A percentile compares a stretch with the other conserved stretches of the same genome.
Evolutionary conservation across 2,888 invertebrate species (phyloP).

Genomic region (Melikaiella ostensackeni): DNA sequence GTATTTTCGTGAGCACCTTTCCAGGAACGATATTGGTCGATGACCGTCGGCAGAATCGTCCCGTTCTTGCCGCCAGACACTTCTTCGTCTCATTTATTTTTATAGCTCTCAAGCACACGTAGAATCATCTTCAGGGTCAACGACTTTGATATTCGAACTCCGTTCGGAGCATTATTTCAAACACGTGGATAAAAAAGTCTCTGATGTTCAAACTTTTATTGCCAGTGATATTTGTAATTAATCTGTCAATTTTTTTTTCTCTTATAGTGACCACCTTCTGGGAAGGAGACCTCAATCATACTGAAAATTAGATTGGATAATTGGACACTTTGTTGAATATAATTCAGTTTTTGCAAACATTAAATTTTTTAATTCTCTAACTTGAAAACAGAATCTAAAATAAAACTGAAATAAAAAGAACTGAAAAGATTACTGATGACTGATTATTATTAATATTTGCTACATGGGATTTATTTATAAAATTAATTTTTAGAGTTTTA

Average conservation of each 20-base stretch:
- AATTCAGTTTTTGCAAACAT: neutral
- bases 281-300: no score
- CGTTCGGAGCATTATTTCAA: neutral
- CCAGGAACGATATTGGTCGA: constrained; percentile 15
- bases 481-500: no score
- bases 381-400: no score
- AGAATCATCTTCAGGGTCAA: constrained; percentile 20
- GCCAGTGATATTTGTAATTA: neutral
- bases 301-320: no score
- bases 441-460: no score
- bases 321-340: neutral
- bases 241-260: neutral
- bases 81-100: constrained; percentile 32
- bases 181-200: neutral
- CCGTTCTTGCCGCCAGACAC: constrained; percentile 29
- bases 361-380: no score
- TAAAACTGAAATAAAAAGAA: no score
- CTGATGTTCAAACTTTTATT: neutral
- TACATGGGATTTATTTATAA: no score
- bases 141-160: constrained; percentile 24
- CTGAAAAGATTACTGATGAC: no score
- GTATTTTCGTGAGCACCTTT: constrained; percentile 6
- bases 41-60: constrained; percentile 20
- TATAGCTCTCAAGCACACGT: constrained; percentile 26
- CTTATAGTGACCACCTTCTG: no score